A percentile compares a stretch with the other conserved stretches of the same genome.
Conservation (phyloP, 1,140 invertebrate species). For the Pseudomyrmex gracilis region DNA sequence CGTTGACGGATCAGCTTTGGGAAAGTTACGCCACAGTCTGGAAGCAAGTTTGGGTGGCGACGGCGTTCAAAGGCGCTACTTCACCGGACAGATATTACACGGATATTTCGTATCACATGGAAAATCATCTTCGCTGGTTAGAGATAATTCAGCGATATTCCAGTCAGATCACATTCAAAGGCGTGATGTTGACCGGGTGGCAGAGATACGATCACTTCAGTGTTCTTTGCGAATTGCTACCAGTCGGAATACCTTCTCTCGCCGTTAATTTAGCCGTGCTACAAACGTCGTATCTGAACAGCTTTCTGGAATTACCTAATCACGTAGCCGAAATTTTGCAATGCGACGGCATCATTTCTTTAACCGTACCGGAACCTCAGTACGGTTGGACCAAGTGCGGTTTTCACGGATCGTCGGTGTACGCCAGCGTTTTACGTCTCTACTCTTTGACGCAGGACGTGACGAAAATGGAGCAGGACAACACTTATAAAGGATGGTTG, state of each 20-base stretch:
- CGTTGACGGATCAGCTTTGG: conserved; percentile 89
- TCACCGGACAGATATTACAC: conserved; percentile 90
- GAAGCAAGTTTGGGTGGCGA: conserved; percentile 94
- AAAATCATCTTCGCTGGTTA: conserved; percentile 91
- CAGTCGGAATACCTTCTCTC: conserved; percentile 89
- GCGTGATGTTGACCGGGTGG: conserved; percentile 89
- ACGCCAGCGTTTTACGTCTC: conserved; percentile 76
- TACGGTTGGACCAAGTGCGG: conserved; percentile 82
- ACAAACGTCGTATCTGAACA: conserved; percentile 76
- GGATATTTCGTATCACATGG: conserved; percentile 87
- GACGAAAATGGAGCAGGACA: conserved; percentile 81
- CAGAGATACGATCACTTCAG: conserved; percentile 94
- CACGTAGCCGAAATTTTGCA: conserved; percentile 73
- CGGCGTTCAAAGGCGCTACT: conserved; percentile 96
- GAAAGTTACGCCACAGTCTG: conserved; percentile 93
- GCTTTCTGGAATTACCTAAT: conserved; percentile 76
- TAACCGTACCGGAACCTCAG: conserved; percentile 81
- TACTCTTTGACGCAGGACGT: conserved; percentile 79
- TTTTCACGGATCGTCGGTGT: conserved; percentile 78
- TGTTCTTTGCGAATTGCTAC: conserved; percentile 91
- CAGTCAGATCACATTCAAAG: conserved; percentile 86
- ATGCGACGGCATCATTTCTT: conserved; percentile 78
- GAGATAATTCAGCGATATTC: conserved; percentile 87
- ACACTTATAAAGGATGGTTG: conserved; percentile 89
- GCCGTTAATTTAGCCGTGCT: conserved; percentile 87